phyloP scores from a whole-genome alignment of 2,888 invertebrate species.

The Pristionchus mayeri region DNA sequence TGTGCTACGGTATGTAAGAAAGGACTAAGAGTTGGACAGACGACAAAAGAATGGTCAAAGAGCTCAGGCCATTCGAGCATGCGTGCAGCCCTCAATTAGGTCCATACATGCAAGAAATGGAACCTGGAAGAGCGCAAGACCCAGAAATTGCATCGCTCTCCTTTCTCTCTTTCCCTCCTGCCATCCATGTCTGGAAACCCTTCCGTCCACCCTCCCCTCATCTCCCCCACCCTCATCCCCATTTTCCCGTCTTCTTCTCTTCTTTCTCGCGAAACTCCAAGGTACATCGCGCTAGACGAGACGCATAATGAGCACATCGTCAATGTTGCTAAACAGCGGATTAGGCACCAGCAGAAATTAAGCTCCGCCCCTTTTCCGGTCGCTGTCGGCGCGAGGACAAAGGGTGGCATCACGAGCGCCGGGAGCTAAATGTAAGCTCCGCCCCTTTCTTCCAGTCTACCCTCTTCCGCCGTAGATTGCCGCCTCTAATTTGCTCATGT shows the following conservation, averaged over 20 bases:
- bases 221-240: not conserved
- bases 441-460: slow-evolving; percentile 16
- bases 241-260: not conserved
- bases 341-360: not conserved
- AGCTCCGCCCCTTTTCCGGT: not conserved
- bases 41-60: not conserved
- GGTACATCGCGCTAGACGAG: no score
- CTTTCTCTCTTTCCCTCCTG: not conserved
- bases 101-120: no score
- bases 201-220: not conserved
- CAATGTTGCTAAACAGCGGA: not conserved
- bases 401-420: not conserved
- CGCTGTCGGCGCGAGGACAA: not conserved
- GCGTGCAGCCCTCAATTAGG: no score
- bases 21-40: not conserved
- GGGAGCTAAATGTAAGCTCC: not conserved
- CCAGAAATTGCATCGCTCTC: no score
- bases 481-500: not conserved
- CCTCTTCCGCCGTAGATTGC: not conserved
- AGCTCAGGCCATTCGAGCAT: no score
- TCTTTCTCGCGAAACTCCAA: no score
- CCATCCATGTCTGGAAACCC: not conserved
- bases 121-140: no score
- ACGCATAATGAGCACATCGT: not conserved
- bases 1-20: not conserved